A percentile compares a stretch with the other conserved stretches of the same genome.
phyloP scores from a whole-genome alignment of 2,113 vertebrate genomes.

The Clarias magur region DNA sequence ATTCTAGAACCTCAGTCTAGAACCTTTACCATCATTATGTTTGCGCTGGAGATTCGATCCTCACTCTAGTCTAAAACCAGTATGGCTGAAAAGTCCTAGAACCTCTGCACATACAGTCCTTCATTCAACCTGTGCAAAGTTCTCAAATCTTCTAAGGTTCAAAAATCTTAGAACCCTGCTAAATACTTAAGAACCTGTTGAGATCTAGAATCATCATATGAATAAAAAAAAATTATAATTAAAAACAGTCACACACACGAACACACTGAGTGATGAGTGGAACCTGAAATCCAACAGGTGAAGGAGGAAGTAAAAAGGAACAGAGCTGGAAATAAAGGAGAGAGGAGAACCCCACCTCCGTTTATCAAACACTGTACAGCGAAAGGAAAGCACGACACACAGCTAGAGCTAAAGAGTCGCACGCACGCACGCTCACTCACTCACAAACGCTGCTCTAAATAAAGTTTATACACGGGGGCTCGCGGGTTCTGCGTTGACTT shows the following conservation, averaged over 20 bases:
- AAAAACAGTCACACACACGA: not conserved
- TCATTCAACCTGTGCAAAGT: not conserved
- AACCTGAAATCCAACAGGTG: not conserved
- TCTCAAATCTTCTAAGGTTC: not conserved
- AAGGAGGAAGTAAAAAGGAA: not conserved
- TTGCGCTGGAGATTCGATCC: not conserved
- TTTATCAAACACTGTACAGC: slow-evolving; percentile 24
- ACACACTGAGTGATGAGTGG: not conserved
- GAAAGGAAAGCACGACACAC: slow-evolving; percentile 4
- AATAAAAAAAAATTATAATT: not conserved
- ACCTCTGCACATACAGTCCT: not conserved
- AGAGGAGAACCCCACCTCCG: not conserved
- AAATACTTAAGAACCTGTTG: not conserved
- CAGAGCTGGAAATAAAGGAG: slow-evolving; percentile 1
- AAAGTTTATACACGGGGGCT: slow-evolving; percentile 22
- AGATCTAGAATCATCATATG: not conserved
- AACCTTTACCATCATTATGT: not conserved
- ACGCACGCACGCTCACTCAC: not conserved
- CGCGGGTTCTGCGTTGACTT: slow-evolving; percentile 19
- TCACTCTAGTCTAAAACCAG: too few species aligned
- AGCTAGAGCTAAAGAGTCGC: not conserved
- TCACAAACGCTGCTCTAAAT: not conserved
- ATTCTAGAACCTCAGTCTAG: not conserved
- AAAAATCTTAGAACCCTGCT: not conserved
- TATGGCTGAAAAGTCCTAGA: not conserved